Conservation (phyloP, 2,113 vertebrate species). For the Bostrychus sinensis region DNA sequence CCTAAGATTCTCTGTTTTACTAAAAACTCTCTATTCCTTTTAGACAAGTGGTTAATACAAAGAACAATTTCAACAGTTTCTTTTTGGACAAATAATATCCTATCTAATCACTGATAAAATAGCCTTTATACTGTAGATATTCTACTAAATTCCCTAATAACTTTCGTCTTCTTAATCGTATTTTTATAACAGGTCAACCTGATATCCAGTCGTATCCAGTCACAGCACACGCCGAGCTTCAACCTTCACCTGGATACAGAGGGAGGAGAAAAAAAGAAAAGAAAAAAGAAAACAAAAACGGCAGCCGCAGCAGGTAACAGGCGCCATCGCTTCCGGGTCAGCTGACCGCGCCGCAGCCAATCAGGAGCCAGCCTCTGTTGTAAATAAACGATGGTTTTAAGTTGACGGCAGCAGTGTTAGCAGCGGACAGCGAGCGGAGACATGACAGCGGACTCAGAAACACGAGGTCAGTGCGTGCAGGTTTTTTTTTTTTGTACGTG, state of each 20-base stretch:
- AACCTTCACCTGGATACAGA: conserved; percentile 49
- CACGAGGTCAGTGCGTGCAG: conserved; percentile 31
- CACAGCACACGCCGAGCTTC: conserved; percentile 13
- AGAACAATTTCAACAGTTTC: too few relatives aligned
- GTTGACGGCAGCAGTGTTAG: neutral
- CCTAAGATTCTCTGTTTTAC: too few relatives aligned
- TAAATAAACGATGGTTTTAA: conserved; percentile 31
- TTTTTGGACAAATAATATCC: too few relatives aligned
- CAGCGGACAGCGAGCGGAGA: neutral
- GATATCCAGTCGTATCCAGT: neutral
- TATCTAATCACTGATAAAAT: too few relatives aligned
- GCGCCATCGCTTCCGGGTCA: conserved; percentile 40
- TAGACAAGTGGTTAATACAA: too few relatives aligned
- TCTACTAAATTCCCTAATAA: too few relatives aligned
- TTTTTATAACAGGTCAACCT: neutral
- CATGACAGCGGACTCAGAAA: conserved; percentile 21
- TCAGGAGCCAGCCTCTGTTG: conserved; percentile 21
- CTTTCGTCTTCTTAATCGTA: neutral
- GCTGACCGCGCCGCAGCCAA: conserved; percentile 57
- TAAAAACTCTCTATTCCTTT: too few relatives aligned
- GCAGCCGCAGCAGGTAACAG: fast-evolving
- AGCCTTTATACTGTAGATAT: too few relatives aligned
- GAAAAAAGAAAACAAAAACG: neutral
- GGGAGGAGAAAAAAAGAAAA: neutral
- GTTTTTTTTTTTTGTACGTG: fast-evolving